A percentile compares a stretch with the other conserved stretches of the same genome.
phyloP scores from a whole-genome alignment of 2,888 invertebrate species.

The Volucella inflata region DNA sequence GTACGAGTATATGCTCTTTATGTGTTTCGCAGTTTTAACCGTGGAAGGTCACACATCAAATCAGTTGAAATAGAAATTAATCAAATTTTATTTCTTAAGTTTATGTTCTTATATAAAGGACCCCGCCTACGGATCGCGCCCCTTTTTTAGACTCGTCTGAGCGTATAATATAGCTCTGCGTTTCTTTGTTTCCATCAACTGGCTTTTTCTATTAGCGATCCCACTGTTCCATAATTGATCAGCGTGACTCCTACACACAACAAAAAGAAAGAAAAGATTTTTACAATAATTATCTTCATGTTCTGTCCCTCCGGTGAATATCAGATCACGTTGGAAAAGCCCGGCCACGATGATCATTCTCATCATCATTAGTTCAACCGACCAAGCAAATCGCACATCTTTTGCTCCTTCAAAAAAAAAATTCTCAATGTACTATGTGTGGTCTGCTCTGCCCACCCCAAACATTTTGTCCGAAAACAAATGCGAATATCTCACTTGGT shows the following conservation, averaged over 20 bases:
- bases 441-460: conserved; percentile 19
- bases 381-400: conserved; percentile 48
- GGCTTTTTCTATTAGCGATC: conserved; percentile 22
- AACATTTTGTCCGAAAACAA: conserved; percentile 36
- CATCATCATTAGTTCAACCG: conserved; percentile 46
- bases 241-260: conserved; percentile 53
- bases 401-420: conserved; percentile 59
- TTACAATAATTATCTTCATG: conserved; percentile 23
- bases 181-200: neutral
- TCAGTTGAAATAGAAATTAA: neutral
- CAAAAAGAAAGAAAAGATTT: conserved; percentile 50
- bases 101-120: neutral
- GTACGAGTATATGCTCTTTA: too few relatives aligned
- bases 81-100: neutral
- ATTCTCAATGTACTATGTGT: conserved; percentile 19
- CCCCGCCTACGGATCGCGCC: neutral
- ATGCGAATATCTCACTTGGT: conserved; percentile 46
- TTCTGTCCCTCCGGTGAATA: neutral
- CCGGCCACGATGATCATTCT: conserved; percentile 31
- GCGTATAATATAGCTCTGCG: neutral
- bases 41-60: too few relatives aligned
- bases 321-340: conserved; percentile 12
- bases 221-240: conserved; percentile 52
- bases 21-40: too few relatives aligned
- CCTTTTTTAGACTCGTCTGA: neutral